Evolutionary conservation across 1,140 invertebrate species (phyloP).

Genomic region (Antheraea pernyi): DNA sequence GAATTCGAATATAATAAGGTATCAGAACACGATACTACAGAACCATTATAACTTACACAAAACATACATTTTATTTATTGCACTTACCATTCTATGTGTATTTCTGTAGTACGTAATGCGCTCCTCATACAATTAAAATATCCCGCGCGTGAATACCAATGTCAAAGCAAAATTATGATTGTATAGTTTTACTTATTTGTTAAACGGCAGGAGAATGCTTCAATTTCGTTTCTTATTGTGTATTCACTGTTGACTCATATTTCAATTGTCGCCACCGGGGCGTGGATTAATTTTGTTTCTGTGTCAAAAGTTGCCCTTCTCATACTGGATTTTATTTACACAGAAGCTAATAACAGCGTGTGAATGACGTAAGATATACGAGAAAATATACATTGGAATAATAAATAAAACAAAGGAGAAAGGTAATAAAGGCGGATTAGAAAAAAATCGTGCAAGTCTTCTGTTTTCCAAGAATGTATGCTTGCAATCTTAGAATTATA

Average conservation of each 20-base stretch:
- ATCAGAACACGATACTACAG: no score
- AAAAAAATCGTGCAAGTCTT: neutral
- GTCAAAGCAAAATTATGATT: neutral
- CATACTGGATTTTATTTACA: neutral
- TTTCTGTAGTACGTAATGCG: no score
- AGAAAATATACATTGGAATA: neutral
- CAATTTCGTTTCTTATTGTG: constrained; percentile 56
- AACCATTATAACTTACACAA: no score
- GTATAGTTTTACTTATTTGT: constrained; percentile 46
- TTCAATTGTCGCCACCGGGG: constrained; percentile 38
- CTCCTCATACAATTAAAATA: no score
- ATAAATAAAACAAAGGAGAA: neutral
- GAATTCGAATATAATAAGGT: no score
- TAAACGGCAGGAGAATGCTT: constrained; percentile 42
- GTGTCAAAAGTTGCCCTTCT: neutral
- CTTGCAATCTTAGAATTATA: no score
- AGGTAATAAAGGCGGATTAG: neutral
- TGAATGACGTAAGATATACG: constrained; percentile 1
- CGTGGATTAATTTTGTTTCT: constrained; percentile 26
- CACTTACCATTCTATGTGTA: no score
- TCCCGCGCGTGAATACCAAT: neutral
- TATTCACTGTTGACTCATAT: constrained; percentile 56
- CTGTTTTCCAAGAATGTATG: no score
- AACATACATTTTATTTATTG: no score
- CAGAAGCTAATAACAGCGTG: neutral